phyloP scores from a whole-genome alignment of 2,888 invertebrate species.

The Choreutis nemorana region DNA sequence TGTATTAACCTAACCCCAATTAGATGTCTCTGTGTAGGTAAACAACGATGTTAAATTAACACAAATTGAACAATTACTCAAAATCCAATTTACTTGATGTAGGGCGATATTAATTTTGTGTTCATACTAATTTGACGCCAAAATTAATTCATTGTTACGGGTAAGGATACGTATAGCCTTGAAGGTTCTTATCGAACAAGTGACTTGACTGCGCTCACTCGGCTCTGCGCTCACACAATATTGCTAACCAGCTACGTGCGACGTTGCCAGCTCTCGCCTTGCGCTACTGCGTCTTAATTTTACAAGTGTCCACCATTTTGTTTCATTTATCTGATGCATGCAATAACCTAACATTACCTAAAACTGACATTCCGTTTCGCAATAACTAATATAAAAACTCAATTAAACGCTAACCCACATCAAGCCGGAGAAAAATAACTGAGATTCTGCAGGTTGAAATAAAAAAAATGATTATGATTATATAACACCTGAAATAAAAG shows the following conservation, averaged over 20 bases:
- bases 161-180: conserved; percentile 50
- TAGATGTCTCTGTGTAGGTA: conserved; percentile 16
- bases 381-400: background rate
- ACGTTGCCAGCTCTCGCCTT: conserved; percentile 55
- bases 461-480: background rate
- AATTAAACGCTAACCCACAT: too few species aligned
- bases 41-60: conserved; percentile 5
- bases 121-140: too few species aligned
- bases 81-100: conserved; percentile 23
- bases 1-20: conserved; percentile 29
- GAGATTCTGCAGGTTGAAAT: background rate
- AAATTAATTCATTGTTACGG: conserved; percentile 45
- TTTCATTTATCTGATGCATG: conserved; percentile 40
- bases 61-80: conserved; percentile 14
- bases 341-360: conserved; percentile 8
- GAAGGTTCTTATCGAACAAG: conserved; percentile 61
- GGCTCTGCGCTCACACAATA: too few species aligned
- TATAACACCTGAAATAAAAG: conserved; percentile 17
- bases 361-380: too few species aligned
- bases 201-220: too few species aligned
- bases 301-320: conserved; percentile 46
- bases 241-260: conserved; percentile 29
- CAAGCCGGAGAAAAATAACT: too few species aligned
- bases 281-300: conserved; percentile 56
- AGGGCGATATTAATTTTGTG: conserved; percentile 21